Evolutionary conservation across 2,888 invertebrate genomes (phyloP).

Genomic region (Corythucha ciliata): DNA sequence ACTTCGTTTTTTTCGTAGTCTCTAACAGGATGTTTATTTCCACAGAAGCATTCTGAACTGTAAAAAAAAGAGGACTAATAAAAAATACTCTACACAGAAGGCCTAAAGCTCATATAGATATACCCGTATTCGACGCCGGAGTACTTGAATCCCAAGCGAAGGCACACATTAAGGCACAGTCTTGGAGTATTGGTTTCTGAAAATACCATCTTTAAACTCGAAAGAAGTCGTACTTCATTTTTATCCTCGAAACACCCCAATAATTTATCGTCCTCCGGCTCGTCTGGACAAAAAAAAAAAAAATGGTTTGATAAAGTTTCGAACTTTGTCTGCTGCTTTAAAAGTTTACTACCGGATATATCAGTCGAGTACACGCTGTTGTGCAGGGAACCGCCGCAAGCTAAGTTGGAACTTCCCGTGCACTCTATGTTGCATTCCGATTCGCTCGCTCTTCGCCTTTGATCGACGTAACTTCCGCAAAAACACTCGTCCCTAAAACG

Average conservation of each 20-base stretch:
- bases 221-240: constrained; percentile 20
- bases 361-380: constrained; percentile 25
- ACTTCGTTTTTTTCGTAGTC: constrained; percentile 22
- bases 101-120: background rate
- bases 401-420: constrained; percentile 21
- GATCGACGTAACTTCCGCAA: constrained; percentile 24
- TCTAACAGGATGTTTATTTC: constrained; percentile 22
- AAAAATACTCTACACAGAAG: background rate
- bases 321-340: background rate
- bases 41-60: constrained; percentile 32
- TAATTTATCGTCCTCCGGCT: constrained; percentile 28
- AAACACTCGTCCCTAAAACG: constrained; percentile 27
- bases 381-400: constrained; percentile 24
- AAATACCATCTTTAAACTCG: constrained; percentile 22
- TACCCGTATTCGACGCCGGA: constrained; percentile 30
- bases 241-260: constrained; percentile 30
- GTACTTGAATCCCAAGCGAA: constrained; percentile 27
- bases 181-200: constrained; percentile 25
- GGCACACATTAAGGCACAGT: constrained; percentile 26
- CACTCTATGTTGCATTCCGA: constrained; percentile 24
- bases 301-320: background rate
- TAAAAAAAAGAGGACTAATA: background rate
- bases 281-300: constrained; percentile 23
- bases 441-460: constrained; percentile 16
- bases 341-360: constrained; percentile 20